Conservation (phyloP, 2,797 vertebrate species). For the Pelodytes ibericus region DNA sequence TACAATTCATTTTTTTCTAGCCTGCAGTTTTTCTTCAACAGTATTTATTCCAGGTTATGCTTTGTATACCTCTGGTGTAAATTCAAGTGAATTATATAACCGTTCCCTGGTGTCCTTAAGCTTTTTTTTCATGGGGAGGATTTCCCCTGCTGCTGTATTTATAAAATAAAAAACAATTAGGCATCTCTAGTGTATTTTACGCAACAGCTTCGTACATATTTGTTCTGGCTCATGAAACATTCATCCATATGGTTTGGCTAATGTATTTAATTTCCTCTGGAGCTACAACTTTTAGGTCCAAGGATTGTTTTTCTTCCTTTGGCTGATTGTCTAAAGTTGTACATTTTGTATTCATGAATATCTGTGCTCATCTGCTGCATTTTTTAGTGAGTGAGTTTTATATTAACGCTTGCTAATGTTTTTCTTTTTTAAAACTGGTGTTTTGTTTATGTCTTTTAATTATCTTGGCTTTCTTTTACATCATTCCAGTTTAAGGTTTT, state of each 20-base stretch:
- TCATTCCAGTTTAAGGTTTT: too few relatives aligned
- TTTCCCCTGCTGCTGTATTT: constrained; percentile 26
- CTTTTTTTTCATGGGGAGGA: constrained; percentile 9
- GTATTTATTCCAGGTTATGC: background rate
- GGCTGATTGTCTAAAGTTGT: background rate
- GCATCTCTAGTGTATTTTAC: constrained; percentile 36
- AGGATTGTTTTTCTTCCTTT: constrained; percentile 1
- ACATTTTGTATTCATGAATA: background rate
- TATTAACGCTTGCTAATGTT: too few relatives aligned
- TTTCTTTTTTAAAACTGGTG: too few relatives aligned
- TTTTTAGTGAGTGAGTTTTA: too few relatives aligned
- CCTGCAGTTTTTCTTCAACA: background rate
- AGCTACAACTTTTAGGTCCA: constrained; percentile 18
- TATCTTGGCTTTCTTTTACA: too few relatives aligned
- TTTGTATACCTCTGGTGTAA: background rate
- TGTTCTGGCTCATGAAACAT: constrained; percentile 45
- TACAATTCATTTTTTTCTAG: too few relatives aligned
- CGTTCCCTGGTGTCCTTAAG: background rate
- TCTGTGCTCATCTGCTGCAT: background rate
- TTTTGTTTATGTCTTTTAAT: too few relatives aligned
- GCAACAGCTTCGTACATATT: constrained; percentile 49
- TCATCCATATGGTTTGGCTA: constrained; percentile 46
- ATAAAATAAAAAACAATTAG: constrained; percentile 39
- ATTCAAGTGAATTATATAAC: background rate
- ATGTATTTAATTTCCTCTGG: constrained; percentile 46